A percentile compares a stretch with the other conserved stretches of the same genome.
Evolutionary conservation across 1,140 invertebrate species (phyloP).

Genomic region (Heliconius congener): DNA sequence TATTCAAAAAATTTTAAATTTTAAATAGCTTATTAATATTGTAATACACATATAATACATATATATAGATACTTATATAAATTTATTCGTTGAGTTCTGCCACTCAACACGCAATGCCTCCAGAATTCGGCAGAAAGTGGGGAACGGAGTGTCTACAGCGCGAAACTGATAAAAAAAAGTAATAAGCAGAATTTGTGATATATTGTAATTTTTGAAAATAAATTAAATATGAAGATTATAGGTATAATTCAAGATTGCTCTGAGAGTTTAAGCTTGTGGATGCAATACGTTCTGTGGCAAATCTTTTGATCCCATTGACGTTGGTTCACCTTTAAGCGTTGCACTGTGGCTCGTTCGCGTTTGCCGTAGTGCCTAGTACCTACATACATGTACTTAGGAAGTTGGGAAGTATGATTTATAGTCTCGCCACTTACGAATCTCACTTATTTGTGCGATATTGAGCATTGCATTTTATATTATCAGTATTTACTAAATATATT

Average conservation of each 20-base stretch:
- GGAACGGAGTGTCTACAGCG: too few relatives aligned
- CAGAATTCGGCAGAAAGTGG: too few relatives aligned
- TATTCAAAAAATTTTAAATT: too few relatives aligned
- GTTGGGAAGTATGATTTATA: slow-evolving; percentile 52
- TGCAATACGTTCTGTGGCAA: slow-evolving; percentile 52
- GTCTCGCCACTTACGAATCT: slow-evolving; percentile 16
- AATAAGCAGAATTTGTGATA: slow-evolving; percentile 9
- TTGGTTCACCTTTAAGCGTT: slow-evolving; percentile 41
- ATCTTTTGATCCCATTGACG: slow-evolving; percentile 60
- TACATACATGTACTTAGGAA: slow-evolving; percentile 24
- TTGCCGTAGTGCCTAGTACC: slow-evolving; percentile 26
- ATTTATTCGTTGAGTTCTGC: too few relatives aligned
- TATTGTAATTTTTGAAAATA: slow-evolving; percentile 55
- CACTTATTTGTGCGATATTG: background rate
- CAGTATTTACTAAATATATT: background rate
- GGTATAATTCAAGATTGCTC: slow-evolving; percentile 51
- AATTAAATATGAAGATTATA: slow-evolving; percentile 43
- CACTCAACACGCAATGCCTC: too few relatives aligned
- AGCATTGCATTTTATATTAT: background rate
- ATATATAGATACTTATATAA: too few relatives aligned
- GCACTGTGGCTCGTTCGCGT: background rate
- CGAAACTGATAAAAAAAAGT: too few relatives aligned
- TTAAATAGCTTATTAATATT: too few relatives aligned
- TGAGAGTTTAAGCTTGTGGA: slow-evolving; percentile 53
- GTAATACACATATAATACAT: too few relatives aligned